A percentile compares a stretch with the other conserved stretches of the same genome.
Evolutionary conservation across 1,140 invertebrate genomes (phyloP).

Genomic region (Drosophila willistoni): DNA sequence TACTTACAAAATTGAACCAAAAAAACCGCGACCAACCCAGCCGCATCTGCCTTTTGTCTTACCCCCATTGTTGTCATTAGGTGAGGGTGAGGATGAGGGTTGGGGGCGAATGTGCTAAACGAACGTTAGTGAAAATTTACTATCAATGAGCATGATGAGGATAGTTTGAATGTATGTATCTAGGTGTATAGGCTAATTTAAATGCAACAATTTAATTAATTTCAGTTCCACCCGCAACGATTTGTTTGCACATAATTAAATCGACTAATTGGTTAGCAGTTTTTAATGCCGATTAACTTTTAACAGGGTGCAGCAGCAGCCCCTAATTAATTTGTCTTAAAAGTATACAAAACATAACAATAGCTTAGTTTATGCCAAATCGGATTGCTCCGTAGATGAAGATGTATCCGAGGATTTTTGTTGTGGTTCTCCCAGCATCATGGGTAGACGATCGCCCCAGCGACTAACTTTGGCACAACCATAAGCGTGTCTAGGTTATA

Average conservation of each 20-base stretch:
- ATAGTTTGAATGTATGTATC: conserved; percentile 3
- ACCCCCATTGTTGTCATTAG: conserved; percentile 24
- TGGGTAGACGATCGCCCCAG: conserved; percentile 90
- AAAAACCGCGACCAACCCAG: conserved; percentile 35
- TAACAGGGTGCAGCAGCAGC: conserved; percentile 11
- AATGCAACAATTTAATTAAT: conserved; percentile 75
- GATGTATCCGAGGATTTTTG: conserved; percentile 11
- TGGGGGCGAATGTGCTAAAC: conserved; percentile 52
- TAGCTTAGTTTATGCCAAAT: conserved; percentile 41
- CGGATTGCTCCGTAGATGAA: conserved; percentile 12
- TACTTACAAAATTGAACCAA: conserved; percentile 43
- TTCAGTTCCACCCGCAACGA: conserved; percentile 58
- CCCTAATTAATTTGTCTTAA: conserved; percentile 23
- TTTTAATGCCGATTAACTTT: conserved; percentile 52
- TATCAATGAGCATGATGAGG: conserved; percentile 61
- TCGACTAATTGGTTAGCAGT: conserved; percentile 54
- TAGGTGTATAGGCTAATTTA: conserved; percentile 44
- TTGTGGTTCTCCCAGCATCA: conserved; percentile 80
- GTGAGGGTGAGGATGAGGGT: conserved; percentile 17
- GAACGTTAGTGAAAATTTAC: conserved; percentile 45
- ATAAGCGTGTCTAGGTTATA: conserved; percentile 85
- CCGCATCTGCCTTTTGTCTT: conserved; percentile 39
- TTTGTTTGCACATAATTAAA: conserved; percentile 79
- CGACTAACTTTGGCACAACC: conserved; percentile 87
- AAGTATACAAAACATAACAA: conserved; percentile 27